Base-by-base conservation (phyloP, 2,113 vertebrate genomes). In the Pica pica region DNA sequence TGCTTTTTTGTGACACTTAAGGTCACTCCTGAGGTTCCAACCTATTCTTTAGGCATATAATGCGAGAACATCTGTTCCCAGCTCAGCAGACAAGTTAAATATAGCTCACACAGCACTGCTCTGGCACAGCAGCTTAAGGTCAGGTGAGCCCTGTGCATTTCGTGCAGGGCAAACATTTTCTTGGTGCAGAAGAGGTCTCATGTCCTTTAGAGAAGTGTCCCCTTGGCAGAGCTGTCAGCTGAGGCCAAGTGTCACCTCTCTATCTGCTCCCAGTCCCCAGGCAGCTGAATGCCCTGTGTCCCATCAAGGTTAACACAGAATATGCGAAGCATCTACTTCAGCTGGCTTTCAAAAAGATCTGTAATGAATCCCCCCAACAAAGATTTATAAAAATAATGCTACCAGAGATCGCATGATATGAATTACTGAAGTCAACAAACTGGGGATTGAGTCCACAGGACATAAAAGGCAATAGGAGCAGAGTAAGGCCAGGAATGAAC, bases 41-140 rank as follows among this genome's bases (percentile, higher is more conserved):
- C 30, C 83, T 68, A 81, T 96, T 95, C 89, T 94, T 87, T 52
- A 22, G 79, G 52, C 12, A 2, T 47, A 89, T 94, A 94, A 95
- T 26, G 65, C 3, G 1, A 96, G 79, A 89, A 89, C 77, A 94
- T 88, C 83, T 94, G 89, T 30, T 96, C 78, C 20, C 1, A 74
- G 89, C 87, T 95, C 93, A 95, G 95, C 76, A 74, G 87, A 28
- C 57, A 20, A 68, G 92, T 92, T 96, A 97, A 95, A 97, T 95
- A 92, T 97, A 97, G 90, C 63, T 49, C 67, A 37, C 65, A 7
- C 68, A 79, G 93, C 41, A 28, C 70, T 71, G 82, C 83, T n/a
- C 86, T 96, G 97, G 96, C 92, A 95, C 4, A 87, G 80, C 3
- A 90, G 69, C 69, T 94, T 92, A 82, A 91, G 90, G 93, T 97